A percentile compares a stretch with the other conserved stretches of the same genome.
phyloP scores from a whole-genome alignment of 1,140 invertebrate genomes.

The Euglossa dilemma region DNA sequence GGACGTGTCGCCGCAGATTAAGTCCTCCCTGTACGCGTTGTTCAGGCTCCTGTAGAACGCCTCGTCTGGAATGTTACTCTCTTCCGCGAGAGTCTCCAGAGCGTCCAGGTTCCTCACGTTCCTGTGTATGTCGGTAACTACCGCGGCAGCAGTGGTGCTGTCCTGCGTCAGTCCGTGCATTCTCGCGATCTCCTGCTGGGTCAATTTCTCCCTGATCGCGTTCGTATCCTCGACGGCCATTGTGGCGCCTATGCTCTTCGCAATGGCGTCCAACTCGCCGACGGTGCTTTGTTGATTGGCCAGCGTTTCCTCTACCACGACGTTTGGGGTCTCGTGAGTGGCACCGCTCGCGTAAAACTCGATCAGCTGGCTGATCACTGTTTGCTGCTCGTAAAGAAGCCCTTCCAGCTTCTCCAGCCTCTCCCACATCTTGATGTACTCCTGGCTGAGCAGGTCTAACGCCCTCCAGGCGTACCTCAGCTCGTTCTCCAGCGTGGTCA shows the following conservation, averaged over 20 bases:
- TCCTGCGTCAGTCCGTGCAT: slow-evolving; percentile 78
- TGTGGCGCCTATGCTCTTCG: slow-evolving; percentile 76
- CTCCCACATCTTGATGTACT: slow-evolving; percentile 97
- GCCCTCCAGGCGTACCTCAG: slow-evolving; percentile 95
- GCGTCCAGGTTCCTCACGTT: slow-evolving; percentile 81
- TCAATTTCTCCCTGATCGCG: slow-evolving; percentile 76
- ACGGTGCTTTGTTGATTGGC: slow-evolving; percentile 72
- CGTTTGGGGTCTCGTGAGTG: slow-evolving; percentile 70
- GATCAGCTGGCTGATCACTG: slow-evolving; percentile 94
- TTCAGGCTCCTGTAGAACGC: slow-evolving; percentile 94
- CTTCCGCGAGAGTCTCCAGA: slow-evolving; percentile 81
- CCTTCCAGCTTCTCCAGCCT: slow-evolving; percentile 95
- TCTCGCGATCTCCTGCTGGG: slow-evolving; percentile 77
- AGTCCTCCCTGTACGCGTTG: slow-evolving; percentile 92
- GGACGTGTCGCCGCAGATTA: slow-evolving; percentile 86
- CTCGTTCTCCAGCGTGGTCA: slow-evolving; percentile 94
- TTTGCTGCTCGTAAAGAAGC: slow-evolving; percentile 93
- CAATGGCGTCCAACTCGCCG: slow-evolving; percentile 77
- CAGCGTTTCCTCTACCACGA: slow-evolving; percentile 70
- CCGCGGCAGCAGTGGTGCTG: slow-evolving; percentile 73
- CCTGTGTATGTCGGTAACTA: slow-evolving; percentile 78
- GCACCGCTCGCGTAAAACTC: slow-evolving; percentile 86
- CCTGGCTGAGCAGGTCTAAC: slow-evolving; percentile 93
- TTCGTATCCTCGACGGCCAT: slow-evolving; percentile 78
- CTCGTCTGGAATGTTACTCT: slow-evolving; percentile 88